phyloP scores from a whole-genome alignment of 2,113 vertebrate species.

The Vimba vimba region DNA sequence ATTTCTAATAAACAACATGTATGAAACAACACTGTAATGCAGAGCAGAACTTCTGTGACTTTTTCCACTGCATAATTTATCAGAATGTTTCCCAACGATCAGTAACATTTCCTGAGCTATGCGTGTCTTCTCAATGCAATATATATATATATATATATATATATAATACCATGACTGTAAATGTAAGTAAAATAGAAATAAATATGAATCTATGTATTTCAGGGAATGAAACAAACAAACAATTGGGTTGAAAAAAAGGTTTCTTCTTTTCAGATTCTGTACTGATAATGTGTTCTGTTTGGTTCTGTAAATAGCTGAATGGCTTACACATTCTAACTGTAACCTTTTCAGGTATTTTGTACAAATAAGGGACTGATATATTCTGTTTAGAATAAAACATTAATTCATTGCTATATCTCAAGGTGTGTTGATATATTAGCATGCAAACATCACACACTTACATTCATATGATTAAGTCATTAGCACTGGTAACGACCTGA shows the following conservation, averaged over 20 bases:
- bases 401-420: slow-evolving; percentile 88
- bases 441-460: background rate
- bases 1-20: background rate
- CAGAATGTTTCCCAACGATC: background rate
- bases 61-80: background rate
- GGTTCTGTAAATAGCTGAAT: slow-evolving; percentile 90
- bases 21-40: background rate
- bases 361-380: slow-evolving; percentile 96
- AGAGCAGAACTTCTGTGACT: slow-evolving; percentile 1
- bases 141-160: too few species aligned
- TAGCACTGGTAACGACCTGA: background rate
- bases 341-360: slow-evolving; percentile 99
- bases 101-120: slow-evolving; percentile 70
- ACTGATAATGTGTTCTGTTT: slow-evolving; percentile 86
- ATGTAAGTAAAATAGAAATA: slow-evolving; percentile 58
- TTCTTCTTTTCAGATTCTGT: slow-evolving; percentile 77
- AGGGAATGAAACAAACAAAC: slow-evolving; percentile 83
- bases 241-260: slow-evolving; percentile 70
- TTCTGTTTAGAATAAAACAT: slow-evolving; percentile 99
- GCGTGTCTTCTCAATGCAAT: slow-evolving; percentile 40
- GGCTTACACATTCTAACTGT: slow-evolving; percentile 92
- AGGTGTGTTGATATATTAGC: slow-evolving; percentile 62
- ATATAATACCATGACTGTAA: slow-evolving; percentile 51
- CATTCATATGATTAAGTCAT: background rate
- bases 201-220: slow-evolving; percentile 72